Conservation (phyloP, 2,888 invertebrate species). For the Drosophila gaucha region DNA sequence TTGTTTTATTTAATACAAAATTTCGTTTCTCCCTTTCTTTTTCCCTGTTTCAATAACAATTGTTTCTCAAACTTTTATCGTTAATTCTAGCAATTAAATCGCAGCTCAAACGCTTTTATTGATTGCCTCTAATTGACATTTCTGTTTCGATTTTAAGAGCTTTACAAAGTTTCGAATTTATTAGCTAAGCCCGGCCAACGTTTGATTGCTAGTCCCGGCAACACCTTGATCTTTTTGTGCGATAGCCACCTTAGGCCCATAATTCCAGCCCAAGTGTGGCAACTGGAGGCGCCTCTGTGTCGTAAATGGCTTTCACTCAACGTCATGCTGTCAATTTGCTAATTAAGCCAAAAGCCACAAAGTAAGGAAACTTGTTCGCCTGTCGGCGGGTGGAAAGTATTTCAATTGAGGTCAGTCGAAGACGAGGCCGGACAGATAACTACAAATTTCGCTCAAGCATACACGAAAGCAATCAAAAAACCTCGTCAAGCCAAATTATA, state of each 20-base stretch:
- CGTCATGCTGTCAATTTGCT: constrained; percentile 65
- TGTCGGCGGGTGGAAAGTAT: background rate
- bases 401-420: constrained; percentile 61
- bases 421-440: constrained; percentile 51
- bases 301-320: constrained; percentile 51
- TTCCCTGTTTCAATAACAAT: background rate
- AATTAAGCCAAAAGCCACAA: constrained; percentile 59
- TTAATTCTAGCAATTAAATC: background rate
- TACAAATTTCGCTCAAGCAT: constrained; percentile 57
- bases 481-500: constrained; percentile 57
- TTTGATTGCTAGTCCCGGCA: constrained; percentile 9
- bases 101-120: background rate
- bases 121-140: constrained; percentile 21
- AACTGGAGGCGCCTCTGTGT: background rate
- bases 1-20: too few species aligned
- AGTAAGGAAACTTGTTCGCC: constrained; percentile 50
- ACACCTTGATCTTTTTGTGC: constrained; percentile 29
- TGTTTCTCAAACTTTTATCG: background rate
- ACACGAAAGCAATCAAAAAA: constrained; percentile 67
- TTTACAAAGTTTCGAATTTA: constrained; percentile 2
- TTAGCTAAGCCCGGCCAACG: background rate
- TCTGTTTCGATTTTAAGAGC: background rate
- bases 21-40: too few species aligned
- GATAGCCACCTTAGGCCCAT: constrained; percentile 18
- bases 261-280: background rate